Evolutionary conservation across 2,113 vertebrate genomes (phyloP), one percentile per base, ranked within the genome.

Genomic region (Cryptomyrus ogoouensis): DNA sequence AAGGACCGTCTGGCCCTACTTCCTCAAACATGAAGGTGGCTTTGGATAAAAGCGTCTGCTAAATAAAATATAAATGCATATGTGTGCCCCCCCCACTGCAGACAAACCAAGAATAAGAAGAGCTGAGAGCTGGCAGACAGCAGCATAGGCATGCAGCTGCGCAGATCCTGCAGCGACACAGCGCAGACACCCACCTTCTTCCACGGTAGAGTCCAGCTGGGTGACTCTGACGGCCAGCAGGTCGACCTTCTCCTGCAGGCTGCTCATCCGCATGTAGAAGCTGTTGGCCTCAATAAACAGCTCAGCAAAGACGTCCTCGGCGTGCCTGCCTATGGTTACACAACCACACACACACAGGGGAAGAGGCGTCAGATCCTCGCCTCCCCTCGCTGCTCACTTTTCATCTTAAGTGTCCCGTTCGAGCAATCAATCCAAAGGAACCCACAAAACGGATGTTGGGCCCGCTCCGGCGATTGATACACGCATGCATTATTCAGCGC

Each of bases 181-280:
- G 56, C 50, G 9, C n/a, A 66, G 31, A 50, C 74, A 91, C 94
- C 92, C 91, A 97, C 97, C 97, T 95, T 98, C 97, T 91, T 98
- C 97, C 91, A 98, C 97, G 0, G 97, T 98, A 89, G 97, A 98
- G 94, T 98, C 97, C 92, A 98, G 92, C 93, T 98, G 97, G 0
- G 97, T 98, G 92, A 98, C 97, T 91, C 97, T 98, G 90, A 98
- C 96, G 6, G 97, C 96, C 94, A 98, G 93, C 90, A 96, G 94
- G 91, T 98, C 97, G 49, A 98, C 97, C 35, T 97, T 94, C 94
- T 98, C 97, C 93, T 98, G 97, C 89, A 98, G 95, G 0, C 94
- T 96, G 93, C 94, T 97, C 97, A 97, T 97, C 87, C 97, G 91
- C 94, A 97, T 93, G 93, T 96, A 97, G 94, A 98, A 97, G 46